Percentiles rank a stretch among this genome's conserved stretches.
Conservation (phyloP, 2,888 invertebrate species). For the Amphimallon solstitiale region DNA sequence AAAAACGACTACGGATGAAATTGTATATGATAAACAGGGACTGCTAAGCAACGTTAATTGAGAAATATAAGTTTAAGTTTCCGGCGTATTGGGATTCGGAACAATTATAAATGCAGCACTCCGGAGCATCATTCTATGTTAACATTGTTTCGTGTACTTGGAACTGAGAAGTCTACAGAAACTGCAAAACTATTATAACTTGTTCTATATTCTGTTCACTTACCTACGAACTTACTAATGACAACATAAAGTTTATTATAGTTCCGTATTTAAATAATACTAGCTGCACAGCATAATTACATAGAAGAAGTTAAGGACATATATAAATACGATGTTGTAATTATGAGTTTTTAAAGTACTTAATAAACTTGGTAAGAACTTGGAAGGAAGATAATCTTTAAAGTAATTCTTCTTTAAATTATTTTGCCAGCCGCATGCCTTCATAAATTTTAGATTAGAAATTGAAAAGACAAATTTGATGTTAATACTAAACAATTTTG, state of each 20-base stretch:
- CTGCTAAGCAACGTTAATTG: background rate
- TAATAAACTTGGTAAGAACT: too few species aligned
- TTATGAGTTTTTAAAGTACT: too few species aligned
- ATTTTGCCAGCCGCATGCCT: too few species aligned
- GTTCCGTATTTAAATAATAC: background rate
- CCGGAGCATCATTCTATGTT: slow-evolving; percentile 53
- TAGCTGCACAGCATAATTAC: background rate
- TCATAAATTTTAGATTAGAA: too few species aligned
- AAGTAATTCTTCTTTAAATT: too few species aligned
- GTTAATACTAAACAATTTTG: too few species aligned
- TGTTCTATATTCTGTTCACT: slow-evolving; percentile 39
- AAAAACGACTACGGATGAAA: background rate
- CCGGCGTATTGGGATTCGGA: slow-evolving; percentile 9
- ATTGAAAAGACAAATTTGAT: too few species aligned
- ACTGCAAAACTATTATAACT: slow-evolving; percentile 54
- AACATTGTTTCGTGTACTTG: slow-evolving; percentile 51
- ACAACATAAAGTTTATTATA: background rate
- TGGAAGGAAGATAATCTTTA: too few species aligned
- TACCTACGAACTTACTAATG: background rate
- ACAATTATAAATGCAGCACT: slow-evolving; percentile 57
- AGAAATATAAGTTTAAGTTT: slow-evolving; percentile 9
- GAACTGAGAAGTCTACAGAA: slow-evolving; percentile 50
- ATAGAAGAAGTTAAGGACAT: background rate
- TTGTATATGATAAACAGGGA: background rate
- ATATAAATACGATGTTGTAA: too few species aligned